Base-by-base conservation (phyloP, 2,888 invertebrate genomes). In the Tethea ocularis region DNA sequence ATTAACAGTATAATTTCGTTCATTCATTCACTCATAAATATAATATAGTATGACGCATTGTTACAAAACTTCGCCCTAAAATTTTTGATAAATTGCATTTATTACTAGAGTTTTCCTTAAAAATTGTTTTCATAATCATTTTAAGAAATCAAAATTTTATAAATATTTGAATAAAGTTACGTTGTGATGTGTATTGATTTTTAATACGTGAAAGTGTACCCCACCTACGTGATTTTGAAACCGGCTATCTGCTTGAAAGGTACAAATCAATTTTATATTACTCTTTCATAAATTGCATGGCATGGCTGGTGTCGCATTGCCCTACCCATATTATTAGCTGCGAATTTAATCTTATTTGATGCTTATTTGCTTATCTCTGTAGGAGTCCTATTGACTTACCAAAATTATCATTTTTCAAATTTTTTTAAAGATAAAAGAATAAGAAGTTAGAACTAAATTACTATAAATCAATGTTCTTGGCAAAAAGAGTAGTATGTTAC, bases 31-130 rank as follows among this genome's bases (percentile, higher is more conserved):
- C 60, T 58, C 62, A 64, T 64, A 64, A 67, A 56, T 29, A 41
- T 67, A n/a, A n/a, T n/a, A n/a, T n/a, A n/a, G n/a, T n/a, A 67
- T 79, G 81, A 80, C 78, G 80, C 80, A 78, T 75, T 62, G 71
- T 58, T 2, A 13, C 13, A 13, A 4, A 71, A 71, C 70, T 75
- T 75, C 72, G 75, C 54, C 36, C 51, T 61, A 74, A 65, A 62
- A 66, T 64, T 66, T 66, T 51, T 55, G 62, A 72, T 58, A 67
- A 46, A 53, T 17, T 52, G 8, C 20, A 29, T n/a, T 52, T 26
- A 17, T 13, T 53, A 1, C 7, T 13, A 20, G 29, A 11, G n/a
- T n/a, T 26, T 26, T 26, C 15, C 52, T n/a, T 26, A 15, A 2
- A n/a, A n/a, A n/a, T 20, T 46, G 20, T 52, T 13, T 52, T 15